Evolutionary conservation across 2,113 vertebrate species (phyloP), one percentile per base, ranked within the genome.

Genomic region (Rhinolophus ferrumequinum): DNA sequence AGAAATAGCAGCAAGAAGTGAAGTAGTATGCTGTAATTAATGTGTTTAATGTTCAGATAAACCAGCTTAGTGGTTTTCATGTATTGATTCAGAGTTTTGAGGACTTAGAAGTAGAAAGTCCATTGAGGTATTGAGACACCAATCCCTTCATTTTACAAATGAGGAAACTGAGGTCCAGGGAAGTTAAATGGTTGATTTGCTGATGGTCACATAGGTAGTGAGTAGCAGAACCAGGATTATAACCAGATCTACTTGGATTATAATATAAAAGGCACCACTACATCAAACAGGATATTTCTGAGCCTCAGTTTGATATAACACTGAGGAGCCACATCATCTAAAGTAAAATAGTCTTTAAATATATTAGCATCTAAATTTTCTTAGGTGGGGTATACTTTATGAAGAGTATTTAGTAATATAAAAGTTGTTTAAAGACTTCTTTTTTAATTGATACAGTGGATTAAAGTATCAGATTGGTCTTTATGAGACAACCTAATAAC

Each of bases 1-100:
- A 94, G 30, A 93, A 85, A 90, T 89, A 90, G 22, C 50, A 97
- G 41, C 19, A 95, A 91, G 38, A 95, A 75, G 35, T 86, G 7
- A 86, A 77, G 13, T 56, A 47, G 11, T 76, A 52, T 38, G 10
- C 44, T 88, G 10, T 88, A 52, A 58, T 92, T 75, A 93, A 47
- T 62, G 14, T 90, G 30, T 7, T 67, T 96, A 93, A 76, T 91
- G 60, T 30, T 72, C 69, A 82, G 33, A 93, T 81, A 94, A 94
- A 92, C 52, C 81, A 44, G 58, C 10, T 33, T 66, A 83, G 24
- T 88, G 35, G 82, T 93, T 92, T 60, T n/a, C 44, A 11, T 47
- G 8, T 76, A 47, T 38, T 93, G 33, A 77, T 66, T 82, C 18
- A 62, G 44, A 70, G 24, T 86, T 73, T 91, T 21, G 38, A 69